Evolutionary conservation across 2,888 invertebrate species (phyloP), one percentile per base, ranked within the genome.

Genomic region (Xestia rhomboidea): DNA sequence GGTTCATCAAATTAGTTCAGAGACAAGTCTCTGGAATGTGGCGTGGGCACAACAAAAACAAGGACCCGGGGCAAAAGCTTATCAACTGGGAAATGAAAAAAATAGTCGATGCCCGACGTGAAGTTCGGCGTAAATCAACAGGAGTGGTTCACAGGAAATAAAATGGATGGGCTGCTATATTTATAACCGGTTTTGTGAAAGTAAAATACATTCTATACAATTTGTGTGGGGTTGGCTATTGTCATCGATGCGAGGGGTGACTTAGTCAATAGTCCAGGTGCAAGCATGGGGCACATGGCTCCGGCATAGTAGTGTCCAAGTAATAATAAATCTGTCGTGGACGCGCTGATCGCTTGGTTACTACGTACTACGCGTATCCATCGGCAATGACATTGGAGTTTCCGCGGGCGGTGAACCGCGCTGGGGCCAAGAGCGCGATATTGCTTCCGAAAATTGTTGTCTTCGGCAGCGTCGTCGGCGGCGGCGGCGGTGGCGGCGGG

Each of bases 371-470:
- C 88, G 89, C 88, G 86, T 89, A 91, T 89, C 90, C 89, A 91
- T 89, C 94, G 95, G 92, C 95, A 96, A 95, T 96, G 96, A 96
- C 96, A 96, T 96, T 95, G 96, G 91, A 89, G 89, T 89, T 87
- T 87, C 86, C 83, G 86, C 84, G 90, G 85, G 87, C 87, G 87
- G 86, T 85, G 83, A 84, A 86, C 85, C 87, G 89, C 89, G 87
- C 84, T 86, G 87, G 90, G 93, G 93, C 94, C 94, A 94, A 94
- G 94, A 93, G 92, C 94, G 91, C 91, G 92, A 87, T 89, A 89
- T 88, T 91, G 90, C 91, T 94, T 94, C 93, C 89, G 90, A 93
- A 93, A 94, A 94, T 93, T 93, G 94, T 93, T 93, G 93, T 94
- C 92, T 94, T 94, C 92, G 89, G 89, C 93, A 90, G 92, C 93